These are phyloP conservation scores for Anas platyrhynchos DNA, from an alignment of 2,113 vertebrate genomes.

Conservation along the genomic window DNA sequence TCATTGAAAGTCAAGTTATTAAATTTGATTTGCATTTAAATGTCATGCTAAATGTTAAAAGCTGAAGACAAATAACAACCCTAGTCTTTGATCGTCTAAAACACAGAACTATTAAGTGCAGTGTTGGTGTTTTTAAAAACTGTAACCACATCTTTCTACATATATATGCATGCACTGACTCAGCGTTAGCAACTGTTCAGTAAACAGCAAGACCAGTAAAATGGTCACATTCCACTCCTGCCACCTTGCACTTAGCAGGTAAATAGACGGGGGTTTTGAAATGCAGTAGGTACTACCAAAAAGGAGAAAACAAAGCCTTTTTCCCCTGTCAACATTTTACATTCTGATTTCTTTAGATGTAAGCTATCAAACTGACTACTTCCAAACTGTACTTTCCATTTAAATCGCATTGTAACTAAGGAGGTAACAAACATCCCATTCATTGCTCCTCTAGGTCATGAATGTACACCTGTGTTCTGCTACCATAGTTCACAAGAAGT, in stretches of 20 bases:
- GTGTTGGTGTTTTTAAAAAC: neutral
- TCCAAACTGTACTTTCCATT: neutral
- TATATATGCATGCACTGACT: accelerated
- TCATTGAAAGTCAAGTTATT: neutral
- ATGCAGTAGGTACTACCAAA: neutral
- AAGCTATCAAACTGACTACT: neutral
- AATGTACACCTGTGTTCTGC: neutral
- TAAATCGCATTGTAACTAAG: neutral
- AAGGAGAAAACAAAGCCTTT: neutral
- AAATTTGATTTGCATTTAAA: neutral
- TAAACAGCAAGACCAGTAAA: neutral
- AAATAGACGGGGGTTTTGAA: neutral
- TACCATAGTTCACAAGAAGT: neutral
- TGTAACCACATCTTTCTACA: neutral
- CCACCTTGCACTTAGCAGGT: neutral
- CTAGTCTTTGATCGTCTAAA: neutral
- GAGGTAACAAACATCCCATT: neutral
- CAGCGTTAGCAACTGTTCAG: neutral
- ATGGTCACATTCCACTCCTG: accelerated
- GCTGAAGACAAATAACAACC: neutral
- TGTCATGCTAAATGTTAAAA: slow-evolving; percentile 35
- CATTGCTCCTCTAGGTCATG: neutral
- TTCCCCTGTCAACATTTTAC: neutral
- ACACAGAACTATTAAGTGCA: neutral
- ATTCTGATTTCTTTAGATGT: neutral